phyloP scores from a whole-genome alignment of 2,797 vertebrate species.

The Siniperca obscura region DNA sequence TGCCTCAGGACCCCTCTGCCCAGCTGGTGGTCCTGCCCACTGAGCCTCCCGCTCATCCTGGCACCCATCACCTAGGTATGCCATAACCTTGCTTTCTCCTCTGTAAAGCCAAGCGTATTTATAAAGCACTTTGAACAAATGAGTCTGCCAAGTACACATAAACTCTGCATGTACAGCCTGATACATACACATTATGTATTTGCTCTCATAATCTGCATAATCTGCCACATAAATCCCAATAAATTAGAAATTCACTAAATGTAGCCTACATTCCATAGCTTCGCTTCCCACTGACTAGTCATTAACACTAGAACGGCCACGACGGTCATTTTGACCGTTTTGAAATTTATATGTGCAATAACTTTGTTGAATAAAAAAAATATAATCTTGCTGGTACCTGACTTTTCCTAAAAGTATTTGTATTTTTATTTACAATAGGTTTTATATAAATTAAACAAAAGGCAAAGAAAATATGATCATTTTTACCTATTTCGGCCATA shows the following conservation, averaged over 20 bases:
- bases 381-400: too few species aligned
- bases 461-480: too few species aligned
- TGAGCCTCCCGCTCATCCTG: constrained; percentile 89
- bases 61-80: constrained; percentile 92
- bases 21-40: constrained; percentile 95
- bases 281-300: neutral
- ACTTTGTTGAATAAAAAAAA: too few species aligned
- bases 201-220: neutral
- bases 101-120: constrained; percentile 11
- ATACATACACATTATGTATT: constrained; percentile 5
- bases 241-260: constrained; percentile 1
- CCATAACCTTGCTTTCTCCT: constrained; percentile 12
- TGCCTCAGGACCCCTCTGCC: constrained; percentile 91
- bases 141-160: neutral
- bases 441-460: too few species aligned
- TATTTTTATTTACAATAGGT: too few species aligned
- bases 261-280: neutral
- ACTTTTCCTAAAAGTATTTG: too few species aligned
- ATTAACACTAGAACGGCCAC: neutral
- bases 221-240: neutral
- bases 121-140: constrained; percentile 6
- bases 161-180: neutral
- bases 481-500: too few species aligned
- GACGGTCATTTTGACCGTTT: too few species aligned
- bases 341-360: too few species aligned